phyloP scores from a whole-genome alignment of 2,888 invertebrate species.

The Torymus tubicola region DNA sequence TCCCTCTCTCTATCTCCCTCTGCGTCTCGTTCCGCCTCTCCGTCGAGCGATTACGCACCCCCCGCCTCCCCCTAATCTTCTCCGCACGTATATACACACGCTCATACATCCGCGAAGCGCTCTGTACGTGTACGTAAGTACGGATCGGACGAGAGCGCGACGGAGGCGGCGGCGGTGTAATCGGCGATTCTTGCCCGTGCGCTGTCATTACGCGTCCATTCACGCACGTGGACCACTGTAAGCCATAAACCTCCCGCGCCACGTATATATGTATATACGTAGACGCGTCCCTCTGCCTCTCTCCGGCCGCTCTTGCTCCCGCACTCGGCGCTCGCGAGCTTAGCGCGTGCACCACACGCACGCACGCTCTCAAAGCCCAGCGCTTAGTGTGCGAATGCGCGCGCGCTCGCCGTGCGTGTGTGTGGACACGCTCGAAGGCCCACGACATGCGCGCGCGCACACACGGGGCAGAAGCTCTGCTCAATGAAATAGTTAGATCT shows the following conservation, averaged over 20 bases:
- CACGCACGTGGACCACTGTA: constrained; percentile 58
- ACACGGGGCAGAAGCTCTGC: constrained; percentile 27
- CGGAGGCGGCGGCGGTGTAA: constrained; percentile 11
- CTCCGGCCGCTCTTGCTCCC: too few species aligned
- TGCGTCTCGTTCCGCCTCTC: constrained; percentile 15
- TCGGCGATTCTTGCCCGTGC: constrained; percentile 40
- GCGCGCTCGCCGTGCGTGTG: background rate
- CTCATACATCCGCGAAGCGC: background rate
- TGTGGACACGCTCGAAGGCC: background rate
- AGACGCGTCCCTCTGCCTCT: too few species aligned
- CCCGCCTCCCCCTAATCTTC: constrained; percentile 37
- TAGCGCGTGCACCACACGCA: constrained; percentile 7
- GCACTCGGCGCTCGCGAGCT: too few species aligned
- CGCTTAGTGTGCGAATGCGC: background rate
- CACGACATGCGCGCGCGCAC: background rate
- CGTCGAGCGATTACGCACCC: constrained; percentile 23
- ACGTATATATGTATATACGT: constrained; percentile 25
- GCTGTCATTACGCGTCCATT: constrained; percentile 59
- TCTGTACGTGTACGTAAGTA: background rate
- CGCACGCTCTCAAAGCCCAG: too few species aligned
- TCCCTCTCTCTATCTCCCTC: constrained; percentile 20
- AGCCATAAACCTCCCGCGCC: background rate
- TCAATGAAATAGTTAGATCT: constrained; percentile 73
- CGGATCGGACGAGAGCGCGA: constrained; percentile 1
- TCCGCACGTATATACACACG: background rate